Conservation (phyloP, 1,140 invertebrate genomes). For the Drosophila paulistorum region DNA sequence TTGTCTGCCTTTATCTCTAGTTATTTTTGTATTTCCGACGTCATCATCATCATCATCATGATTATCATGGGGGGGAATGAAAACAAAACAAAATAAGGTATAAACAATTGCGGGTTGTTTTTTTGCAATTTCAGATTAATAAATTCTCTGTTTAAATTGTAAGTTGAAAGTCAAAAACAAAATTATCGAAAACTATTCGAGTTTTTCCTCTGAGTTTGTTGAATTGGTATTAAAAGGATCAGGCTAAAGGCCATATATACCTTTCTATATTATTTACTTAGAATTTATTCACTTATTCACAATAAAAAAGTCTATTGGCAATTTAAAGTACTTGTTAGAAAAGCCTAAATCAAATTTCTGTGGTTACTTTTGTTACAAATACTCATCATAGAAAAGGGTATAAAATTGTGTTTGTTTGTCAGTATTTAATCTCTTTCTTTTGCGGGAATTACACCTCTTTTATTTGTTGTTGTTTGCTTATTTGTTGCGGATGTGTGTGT, state of each 20-base stretch:
- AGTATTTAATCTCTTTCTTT: slow-evolving; percentile 2
- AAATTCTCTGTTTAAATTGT: slow-evolving; percentile 14
- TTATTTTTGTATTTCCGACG: slow-evolving; percentile 67
- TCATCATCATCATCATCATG: slow-evolving; percentile 25
- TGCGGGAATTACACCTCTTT: slow-evolving; percentile 1
- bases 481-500: background rate
- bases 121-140: slow-evolving; percentile 21
- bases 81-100: slow-evolving; percentile 15
- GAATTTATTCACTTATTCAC: no score
- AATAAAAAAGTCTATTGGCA: no score
- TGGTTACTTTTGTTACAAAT: background rate
- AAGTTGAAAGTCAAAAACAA: no score
- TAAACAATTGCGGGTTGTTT: slow-evolving; percentile 43
- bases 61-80: no score
- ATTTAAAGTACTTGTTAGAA: no score
- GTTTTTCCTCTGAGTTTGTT: background rate
- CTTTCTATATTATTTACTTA: no score
- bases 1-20: slow-evolving; percentile 11
- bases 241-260: no score
- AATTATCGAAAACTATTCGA: no score
- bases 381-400: background rate
- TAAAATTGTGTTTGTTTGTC: background rate
- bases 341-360: background rate
- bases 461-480: background rate
- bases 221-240: background rate